Evolutionary conservation across 2,888 invertebrate genomes (phyloP).

Genomic region (Allophyes oxyacanthae): DNA sequence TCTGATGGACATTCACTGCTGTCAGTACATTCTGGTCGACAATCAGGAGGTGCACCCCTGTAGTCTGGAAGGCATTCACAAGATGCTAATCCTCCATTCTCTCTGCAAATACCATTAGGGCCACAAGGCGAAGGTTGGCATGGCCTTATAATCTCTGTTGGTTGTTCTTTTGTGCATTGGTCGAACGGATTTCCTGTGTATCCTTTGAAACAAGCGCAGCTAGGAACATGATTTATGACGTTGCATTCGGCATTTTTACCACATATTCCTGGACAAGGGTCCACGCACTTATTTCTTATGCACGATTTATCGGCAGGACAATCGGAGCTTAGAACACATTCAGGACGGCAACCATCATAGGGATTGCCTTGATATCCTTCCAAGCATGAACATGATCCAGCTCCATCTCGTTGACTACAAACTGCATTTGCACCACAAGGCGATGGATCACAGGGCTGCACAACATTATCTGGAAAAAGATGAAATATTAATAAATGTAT

Average conservation of each 20-base stretch:
- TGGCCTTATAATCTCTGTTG: conserved; percentile 86
- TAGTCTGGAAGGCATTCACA: conserved; percentile 92
- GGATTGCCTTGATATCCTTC: conserved; percentile 95
- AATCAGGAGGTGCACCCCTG: conserved; percentile 92
- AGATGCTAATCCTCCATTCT: conserved; percentile 92
- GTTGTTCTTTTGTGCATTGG: conserved; percentile 75
- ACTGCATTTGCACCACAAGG: conserved; percentile 96
- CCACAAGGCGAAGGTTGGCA: conserved; percentile 94
- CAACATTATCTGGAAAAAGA: conserved; percentile 85
- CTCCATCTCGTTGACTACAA: conserved; percentile 93
- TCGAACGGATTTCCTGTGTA: conserved; percentile 93
- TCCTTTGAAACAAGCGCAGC: conserved; percentile 93
- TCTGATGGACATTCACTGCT: conserved; percentile 94
- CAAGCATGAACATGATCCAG: conserved; percentile 94
- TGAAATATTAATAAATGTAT: conserved; percentile 3
- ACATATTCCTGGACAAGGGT: conserved; percentile 96
- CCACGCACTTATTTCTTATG: conserved; percentile 94
- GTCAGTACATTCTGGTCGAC: conserved; percentile 93
- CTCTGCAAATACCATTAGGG: conserved; percentile 93
- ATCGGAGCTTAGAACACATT: conserved; percentile 96
- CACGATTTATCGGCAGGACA: conserved; percentile 95
- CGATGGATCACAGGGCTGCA: conserved; percentile 95
- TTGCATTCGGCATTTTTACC: conserved; percentile 95
- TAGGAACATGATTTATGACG: conserved; percentile 96
- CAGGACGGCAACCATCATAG: conserved; percentile 95